phyloP scores from a whole-genome alignment of 92 coral and sea anemone species.

The Palythoa grandis region DNA sequence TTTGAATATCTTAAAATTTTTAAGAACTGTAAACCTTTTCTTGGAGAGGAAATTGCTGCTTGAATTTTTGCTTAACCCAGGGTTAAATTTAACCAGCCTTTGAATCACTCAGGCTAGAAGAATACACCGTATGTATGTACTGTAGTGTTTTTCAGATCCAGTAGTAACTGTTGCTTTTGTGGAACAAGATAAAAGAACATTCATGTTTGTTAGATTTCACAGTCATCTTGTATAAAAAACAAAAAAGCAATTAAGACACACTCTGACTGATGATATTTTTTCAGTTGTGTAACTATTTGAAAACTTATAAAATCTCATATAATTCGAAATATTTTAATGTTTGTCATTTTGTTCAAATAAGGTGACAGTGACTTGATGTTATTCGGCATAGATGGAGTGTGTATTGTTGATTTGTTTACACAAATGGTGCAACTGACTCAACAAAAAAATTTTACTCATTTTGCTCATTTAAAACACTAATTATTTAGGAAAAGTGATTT shows the following conservation, averaged over 20 bases:
- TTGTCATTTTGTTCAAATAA: slow-evolving; percentile 27
- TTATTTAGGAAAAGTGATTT: neutral
- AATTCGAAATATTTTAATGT: neutral
- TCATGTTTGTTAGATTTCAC: slow-evolving; percentile 1
- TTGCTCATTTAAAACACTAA: neutral
- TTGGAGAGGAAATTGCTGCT: too few relatives aligned
- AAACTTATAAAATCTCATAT: slow-evolving; percentile 12
- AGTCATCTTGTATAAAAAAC: neutral
- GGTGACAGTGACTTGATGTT: neutral
- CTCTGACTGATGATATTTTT: neutral
- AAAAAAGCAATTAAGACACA: neutral
- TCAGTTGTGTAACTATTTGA: slow-evolving; percentile 35
- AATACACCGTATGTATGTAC: too few relatives aligned
- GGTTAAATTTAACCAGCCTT: too few relatives aligned
- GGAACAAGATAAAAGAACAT: slow-evolving; percentile 2
- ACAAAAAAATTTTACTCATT: neutral
- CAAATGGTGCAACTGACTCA: neutral
- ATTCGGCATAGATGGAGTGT: neutral
- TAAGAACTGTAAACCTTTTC: too few relatives aligned
- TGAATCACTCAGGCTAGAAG: too few relatives aligned
- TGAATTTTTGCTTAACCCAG: too few relatives aligned
- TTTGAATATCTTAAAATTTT: too few relatives aligned
- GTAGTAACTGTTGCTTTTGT: too few relatives aligned
- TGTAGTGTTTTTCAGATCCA: too few relatives aligned
- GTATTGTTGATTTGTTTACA: neutral